These are phyloP conservation scores for Drosophila navojoa DNA, from an alignment of 1,140 invertebrate species.

Conservation along the genomic window DNA sequence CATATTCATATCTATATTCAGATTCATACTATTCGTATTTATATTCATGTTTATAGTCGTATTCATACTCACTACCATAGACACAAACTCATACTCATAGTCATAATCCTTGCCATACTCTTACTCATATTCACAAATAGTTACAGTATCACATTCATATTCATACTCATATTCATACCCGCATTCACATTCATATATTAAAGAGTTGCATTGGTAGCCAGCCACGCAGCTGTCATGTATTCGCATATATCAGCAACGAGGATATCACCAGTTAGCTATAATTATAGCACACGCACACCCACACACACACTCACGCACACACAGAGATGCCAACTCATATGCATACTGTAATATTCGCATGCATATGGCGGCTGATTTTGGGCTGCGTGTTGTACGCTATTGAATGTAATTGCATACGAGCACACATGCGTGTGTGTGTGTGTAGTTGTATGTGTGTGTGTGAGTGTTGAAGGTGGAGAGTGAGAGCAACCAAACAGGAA, in stretches of 20 bases:
- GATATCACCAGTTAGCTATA: conserved; percentile 29
- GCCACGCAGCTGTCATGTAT: conserved; percentile 5
- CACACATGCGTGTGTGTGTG: neutral
- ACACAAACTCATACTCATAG: too few species aligned
- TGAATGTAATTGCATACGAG: conserved; percentile 4
- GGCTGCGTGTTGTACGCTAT: conserved; percentile 51
- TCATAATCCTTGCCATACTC: too few species aligned
- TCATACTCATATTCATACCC: neutral
- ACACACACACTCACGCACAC: neutral
- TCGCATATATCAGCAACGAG: conserved; percentile 17
- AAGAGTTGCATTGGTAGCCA: conserved; percentile 7
- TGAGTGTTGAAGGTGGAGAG: conserved; percentile 14
- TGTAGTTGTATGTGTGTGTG: conserved; percentile 7
- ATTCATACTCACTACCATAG: too few species aligned
- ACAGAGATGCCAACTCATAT: neutral
- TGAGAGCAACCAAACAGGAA: conserved; percentile 62
- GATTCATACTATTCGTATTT: too few species aligned
- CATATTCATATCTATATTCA: too few species aligned
- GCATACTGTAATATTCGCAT: conserved; percentile 18
- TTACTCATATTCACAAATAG: too few species aligned
- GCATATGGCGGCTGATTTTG: conserved; percentile 70
- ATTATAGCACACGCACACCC: conserved; percentile 8
- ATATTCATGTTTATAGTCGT: too few species aligned
- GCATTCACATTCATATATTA: conserved; percentile 2
- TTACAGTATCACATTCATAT: neutral